Evolutionary conservation across 35 echinoderm and acorn worm species (phyloP), one percentile per base, ranked within the genome.

Genomic region (Antedon bifida): DNA sequence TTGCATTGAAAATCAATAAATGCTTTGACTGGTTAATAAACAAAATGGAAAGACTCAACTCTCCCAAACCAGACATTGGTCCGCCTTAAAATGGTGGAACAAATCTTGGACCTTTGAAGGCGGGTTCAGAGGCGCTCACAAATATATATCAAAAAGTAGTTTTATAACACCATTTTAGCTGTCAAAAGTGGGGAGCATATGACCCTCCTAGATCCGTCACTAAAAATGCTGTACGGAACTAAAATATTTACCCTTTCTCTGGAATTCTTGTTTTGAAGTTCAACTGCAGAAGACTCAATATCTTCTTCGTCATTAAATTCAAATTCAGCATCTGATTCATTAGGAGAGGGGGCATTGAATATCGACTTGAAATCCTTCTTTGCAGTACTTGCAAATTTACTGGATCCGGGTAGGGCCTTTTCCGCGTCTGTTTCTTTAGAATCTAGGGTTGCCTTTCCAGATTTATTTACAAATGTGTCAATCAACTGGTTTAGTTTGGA

Each of bases 201-300:
- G n/a, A n/a, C n/a, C n/a, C n/a, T n/a, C n/a, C n/a, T n/a, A n/a
- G n/a, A n/a, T n/a, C n/a, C n/a, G n/a, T n/a, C n/a, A n/a, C n/a
- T n/a, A n/a, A n/a, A n/a, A n/a, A n/a, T n/a, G n/a, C n/a, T n/a
- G n/a, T n/a, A n/a, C n/a, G n/a, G n/a, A n/a, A n/a, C n/a, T n/a
- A n/a, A n/a, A n/a, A n/a, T n/a, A n/a, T n/a, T 88, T 78, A 97
- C 94, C 88, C 91, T 97, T 17, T 97, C 94, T 34, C 94, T 89
- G 13, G 87, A 90, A 75, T 92, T 92, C 74, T 97, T 97, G 88
- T 97, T 97, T 74, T 97, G 92, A 30, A 97, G 85, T 56, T 97
- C 94, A 9, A 97, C 94, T 30, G 94, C 94, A 33, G 94, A 97
- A 26, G 87, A 87, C 74, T 97, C 94, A 78, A 97, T 92, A 35